Evolutionary conservation across 2,888 invertebrate genomes (phyloP).

Genomic region (Dasypogon diadema): DNA sequence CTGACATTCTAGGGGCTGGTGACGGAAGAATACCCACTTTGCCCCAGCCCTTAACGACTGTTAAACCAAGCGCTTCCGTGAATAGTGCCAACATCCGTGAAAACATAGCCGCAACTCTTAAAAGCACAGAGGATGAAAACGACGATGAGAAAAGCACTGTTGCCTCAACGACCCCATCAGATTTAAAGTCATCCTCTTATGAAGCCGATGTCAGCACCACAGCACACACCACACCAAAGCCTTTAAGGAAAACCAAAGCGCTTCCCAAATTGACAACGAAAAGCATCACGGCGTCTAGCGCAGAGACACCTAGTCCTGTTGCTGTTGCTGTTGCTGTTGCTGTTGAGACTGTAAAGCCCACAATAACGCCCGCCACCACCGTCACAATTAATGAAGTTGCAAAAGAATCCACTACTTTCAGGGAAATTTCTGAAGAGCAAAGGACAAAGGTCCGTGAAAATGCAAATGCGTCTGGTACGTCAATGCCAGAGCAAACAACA

Average conservation of each 20-base stretch:
- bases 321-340: not conserved
- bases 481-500: constrained; percentile 31
- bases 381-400: constrained; percentile 41
- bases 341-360: not conserved
- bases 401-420: not conserved
- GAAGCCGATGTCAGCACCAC: constrained; percentile 19
- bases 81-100: constrained; percentile 3
- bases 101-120: not conserved
- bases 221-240: constrained; percentile 33
- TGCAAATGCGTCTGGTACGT: constrained; percentile 28
- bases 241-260: constrained; percentile 29
- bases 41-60: constrained; percentile 28
- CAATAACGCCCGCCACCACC: not conserved
- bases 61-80: not conserved
- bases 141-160: not conserved
- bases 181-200: not conserved
- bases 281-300: not conserved
- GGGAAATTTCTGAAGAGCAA: not conserved
- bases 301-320: not conserved
- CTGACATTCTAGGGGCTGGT: constrained; percentile 20
- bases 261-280: constrained; percentile 46
- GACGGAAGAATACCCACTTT: constrained; percentile 21
- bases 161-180: not conserved
- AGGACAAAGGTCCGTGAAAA: not conserved
- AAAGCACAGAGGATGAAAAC: not conserved